These are phyloP conservation scores for Acestrorhynchus altus DNA, from an alignment of 2,797 vertebrate genomes.

Conservation along the genomic window DNA sequence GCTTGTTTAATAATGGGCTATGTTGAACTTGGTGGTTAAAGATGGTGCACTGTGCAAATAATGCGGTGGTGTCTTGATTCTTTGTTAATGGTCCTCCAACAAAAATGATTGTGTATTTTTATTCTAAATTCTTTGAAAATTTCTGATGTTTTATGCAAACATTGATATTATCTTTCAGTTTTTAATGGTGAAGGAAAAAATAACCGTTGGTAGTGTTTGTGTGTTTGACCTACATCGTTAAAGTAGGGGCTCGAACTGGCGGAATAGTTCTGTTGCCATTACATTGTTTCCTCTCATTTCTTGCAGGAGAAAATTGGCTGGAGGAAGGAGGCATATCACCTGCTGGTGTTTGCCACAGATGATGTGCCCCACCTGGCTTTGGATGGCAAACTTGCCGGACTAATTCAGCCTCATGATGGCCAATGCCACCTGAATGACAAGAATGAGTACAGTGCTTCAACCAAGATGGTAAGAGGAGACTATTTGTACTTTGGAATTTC, in stretches of 20 bases:
- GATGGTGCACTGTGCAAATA: no score
- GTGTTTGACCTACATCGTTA: neutral
- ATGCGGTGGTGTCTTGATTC: neutral
- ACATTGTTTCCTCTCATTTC: slow-evolving; percentile 13
- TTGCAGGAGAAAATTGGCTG: slow-evolving; percentile 91
- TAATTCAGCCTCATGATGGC: slow-evolving; percentile 94
- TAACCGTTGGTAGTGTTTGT: no score
- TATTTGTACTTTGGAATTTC: no score
- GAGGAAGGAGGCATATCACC: slow-evolving; percentile 93
- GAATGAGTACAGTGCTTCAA: slow-evolving; percentile 91
- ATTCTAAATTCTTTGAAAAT: neutral
- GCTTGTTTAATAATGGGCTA: neutral
- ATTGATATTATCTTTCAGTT: neutral
- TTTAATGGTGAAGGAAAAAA: no score
- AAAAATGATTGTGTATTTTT: neutral
- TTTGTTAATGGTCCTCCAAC: neutral
- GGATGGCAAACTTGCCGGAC: slow-evolving; percentile 92
- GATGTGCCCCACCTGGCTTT: slow-evolving; percentile 95
- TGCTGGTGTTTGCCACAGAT: slow-evolving; percentile 94
- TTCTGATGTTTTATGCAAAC: neutral
- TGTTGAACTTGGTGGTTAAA: neutral
- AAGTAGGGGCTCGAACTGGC: neutral
- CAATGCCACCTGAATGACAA: slow-evolving; percentile 88
- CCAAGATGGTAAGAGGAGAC: slow-evolving; percentile 84
- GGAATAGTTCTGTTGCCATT: neutral